Conservation (phyloP, 2,113 vertebrate genomes). For the Glareola pratincola region DNA sequence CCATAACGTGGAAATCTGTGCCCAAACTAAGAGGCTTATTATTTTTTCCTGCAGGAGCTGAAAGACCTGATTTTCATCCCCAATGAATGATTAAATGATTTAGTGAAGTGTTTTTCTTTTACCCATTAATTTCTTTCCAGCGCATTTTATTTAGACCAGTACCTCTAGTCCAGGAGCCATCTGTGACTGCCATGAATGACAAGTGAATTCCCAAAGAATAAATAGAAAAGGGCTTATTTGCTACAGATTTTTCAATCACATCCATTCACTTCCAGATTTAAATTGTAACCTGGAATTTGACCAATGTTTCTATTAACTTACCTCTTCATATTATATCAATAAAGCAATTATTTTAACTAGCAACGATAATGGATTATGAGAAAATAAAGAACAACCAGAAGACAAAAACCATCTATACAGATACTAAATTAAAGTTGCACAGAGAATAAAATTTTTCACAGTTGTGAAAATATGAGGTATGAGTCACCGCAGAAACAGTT, state of each 20-base stretch:
- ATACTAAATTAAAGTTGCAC: background rate
- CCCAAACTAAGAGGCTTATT: background rate
- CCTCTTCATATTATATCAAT: background rate
- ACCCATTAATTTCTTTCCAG: background rate
- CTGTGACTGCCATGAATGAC: background rate
- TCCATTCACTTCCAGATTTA: background rate
- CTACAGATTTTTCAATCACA: background rate
- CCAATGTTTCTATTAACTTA: background rate
- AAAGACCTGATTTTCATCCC: background rate
- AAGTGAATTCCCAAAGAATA: background rate
- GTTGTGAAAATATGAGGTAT: background rate
- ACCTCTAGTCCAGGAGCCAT: background rate
- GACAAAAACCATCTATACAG: background rate
- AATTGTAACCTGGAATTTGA: background rate
- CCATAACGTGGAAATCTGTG: background rate
- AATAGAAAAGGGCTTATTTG: background rate
- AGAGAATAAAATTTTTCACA: background rate
- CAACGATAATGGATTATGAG: background rate
- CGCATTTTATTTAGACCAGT: background rate
- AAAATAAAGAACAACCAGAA: background rate
- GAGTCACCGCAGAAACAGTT: background rate
- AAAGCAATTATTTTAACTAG: background rate
- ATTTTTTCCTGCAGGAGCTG: background rate
- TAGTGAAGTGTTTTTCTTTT: background rate
- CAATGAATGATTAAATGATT: background rate